phyloP scores from a whole-genome alignment of 2,888 invertebrate genomes.

The Nomada lathburiana region DNA sequence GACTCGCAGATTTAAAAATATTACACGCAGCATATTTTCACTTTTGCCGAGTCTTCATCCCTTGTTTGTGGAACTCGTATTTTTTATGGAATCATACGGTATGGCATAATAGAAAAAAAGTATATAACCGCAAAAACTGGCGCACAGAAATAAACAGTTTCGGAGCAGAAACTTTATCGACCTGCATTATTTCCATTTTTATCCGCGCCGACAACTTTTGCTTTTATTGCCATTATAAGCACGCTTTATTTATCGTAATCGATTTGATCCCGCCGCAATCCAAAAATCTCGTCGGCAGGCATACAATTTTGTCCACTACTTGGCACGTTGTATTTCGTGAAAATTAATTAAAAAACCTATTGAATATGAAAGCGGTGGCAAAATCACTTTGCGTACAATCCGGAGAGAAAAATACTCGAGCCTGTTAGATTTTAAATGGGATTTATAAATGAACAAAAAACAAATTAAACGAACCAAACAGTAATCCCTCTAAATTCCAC shows the following conservation, averaged over 20 bases:
- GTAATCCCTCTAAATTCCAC: too few species aligned
- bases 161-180: constrained; percentile 17
- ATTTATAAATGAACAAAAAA: background rate
- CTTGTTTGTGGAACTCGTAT: background rate
- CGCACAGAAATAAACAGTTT: background rate
- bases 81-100: background rate
- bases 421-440: background rate
- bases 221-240: background rate
- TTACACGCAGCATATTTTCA: background rate
- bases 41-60: background rate
- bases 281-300: background rate
- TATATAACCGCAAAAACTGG: constrained; percentile 1
- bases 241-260: background rate
- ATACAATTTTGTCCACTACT: background rate
- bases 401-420: background rate
- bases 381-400: background rate
- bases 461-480: background rate
- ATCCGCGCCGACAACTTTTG: background rate
- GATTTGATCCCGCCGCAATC: background rate
- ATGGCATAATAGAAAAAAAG: background rate
- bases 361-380: background rate
- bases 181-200: background rate
- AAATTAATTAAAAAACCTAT: background rate
- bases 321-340: background rate
- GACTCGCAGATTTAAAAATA: background rate